Evolutionary conservation across 2,113 vertebrate genomes (phyloP).

Genomic region (Tetraodon nigroviridis): DNA sequence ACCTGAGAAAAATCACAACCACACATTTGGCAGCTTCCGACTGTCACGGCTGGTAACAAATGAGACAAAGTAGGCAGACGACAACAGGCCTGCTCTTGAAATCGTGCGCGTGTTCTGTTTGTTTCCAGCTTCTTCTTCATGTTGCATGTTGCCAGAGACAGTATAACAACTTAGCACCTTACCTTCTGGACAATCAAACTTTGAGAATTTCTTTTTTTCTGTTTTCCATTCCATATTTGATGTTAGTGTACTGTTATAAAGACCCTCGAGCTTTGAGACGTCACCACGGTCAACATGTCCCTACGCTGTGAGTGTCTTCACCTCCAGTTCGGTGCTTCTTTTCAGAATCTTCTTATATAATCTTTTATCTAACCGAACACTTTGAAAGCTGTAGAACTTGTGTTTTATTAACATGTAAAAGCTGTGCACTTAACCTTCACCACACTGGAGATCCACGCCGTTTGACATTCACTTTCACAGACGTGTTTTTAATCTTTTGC

Average conservation of each 20-base stretch:
- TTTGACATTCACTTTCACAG: slow-evolving; percentile 37
- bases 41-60: too few relatives aligned
- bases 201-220: background rate
- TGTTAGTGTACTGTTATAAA: background rate
- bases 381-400: background rate
- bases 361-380: background rate
- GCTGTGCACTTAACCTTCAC: slow-evolving; percentile 48
- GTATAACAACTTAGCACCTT: background rate
- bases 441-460: slow-evolving; percentile 26
- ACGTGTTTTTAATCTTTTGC: slow-evolving; percentile 43
- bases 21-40: too few relatives aligned
- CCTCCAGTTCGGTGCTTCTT: background rate
- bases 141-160: background rate
- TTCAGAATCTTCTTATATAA: background rate
- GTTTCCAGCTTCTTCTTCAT: too few relatives aligned
- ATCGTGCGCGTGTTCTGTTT: too few relatives aligned
- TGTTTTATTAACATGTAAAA: slow-evolving; percentile 37
- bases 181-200: background rate
- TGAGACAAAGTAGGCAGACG: too few relatives aligned
- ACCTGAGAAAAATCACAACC: too few relatives aligned
- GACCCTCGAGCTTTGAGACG: background rate
- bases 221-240: background rate
- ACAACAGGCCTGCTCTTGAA: too few relatives aligned
- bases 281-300: background rate
- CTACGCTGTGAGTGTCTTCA: background rate